Evolutionary conservation across 2,888 invertebrate genomes (phyloP), one percentile per base, ranked within the genome.

Genomic region (Pycnomerus fuliginosus): DNA sequence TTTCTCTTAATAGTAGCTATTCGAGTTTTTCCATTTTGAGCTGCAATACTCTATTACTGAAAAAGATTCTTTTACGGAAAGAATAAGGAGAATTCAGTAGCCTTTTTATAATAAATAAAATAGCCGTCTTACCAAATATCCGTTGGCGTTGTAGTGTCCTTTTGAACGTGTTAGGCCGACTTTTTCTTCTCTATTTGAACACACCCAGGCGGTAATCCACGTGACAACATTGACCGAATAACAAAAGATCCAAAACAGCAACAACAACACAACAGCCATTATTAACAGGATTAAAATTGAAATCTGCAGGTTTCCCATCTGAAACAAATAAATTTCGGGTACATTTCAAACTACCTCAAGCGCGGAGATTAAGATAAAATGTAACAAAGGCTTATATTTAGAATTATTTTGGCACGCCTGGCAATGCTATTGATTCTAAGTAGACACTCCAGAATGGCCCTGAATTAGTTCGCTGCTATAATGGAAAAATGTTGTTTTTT

Each of bases 51-150:
- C n/a, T n/a, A n/a, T n/a, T n/a, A n/a, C n/a, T n/a, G n/a, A n/a
- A n/a, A n/a, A n/a, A n/a, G n/a, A n/a, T n/a, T n/a, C n/a, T n/a
- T n/a, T n/a, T n/a, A n/a, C n/a, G n/a, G n/a, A n/a, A n/a, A n/a
- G n/a, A n/a, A n/a, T n/a, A n/a, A n/a, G n/a, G n/a, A n/a, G n/a
- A n/a, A n/a, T n/a, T n/a, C n/a, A n/a, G n/a, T n/a, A n/a, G n/a
- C n/a, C n/a, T n/a, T n/a, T n/a, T n/a, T n/a, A n/a, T n/a, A n/a
- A n/a, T n/a, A n/a, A n/a, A n/a, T n/a, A n/a, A n/a, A n/a, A n/a
- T n/a, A n/a, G n/a, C n/a, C n/a, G n/a, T n/a, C 75, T 76, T 67
- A 84, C 84, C 76, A 84, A 73, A 64, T 80, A 82, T 54, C 83
- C 83, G 60, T 83, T 83, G 14, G 82, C 80, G 63, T 82, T 80